A percentile compares a stretch with the other conserved stretches of the same genome.
phyloP scores from a whole-genome alignment of 1,140 invertebrate species.

The Zaprionus nigranus region DNA sequence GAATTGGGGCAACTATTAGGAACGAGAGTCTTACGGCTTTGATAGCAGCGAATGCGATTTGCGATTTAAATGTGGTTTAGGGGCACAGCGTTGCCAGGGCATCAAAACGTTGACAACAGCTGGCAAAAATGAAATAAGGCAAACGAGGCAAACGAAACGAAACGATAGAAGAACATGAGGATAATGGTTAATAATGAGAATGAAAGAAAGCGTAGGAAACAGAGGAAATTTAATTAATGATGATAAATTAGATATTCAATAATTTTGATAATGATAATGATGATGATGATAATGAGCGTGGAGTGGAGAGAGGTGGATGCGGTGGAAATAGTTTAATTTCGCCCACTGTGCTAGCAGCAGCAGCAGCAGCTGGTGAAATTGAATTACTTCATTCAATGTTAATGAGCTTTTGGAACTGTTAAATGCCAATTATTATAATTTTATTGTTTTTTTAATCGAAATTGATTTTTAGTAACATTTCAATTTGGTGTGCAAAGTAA shows the following conservation, averaged over 20 bases:
- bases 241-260: not conserved
- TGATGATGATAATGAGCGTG: constrained; percentile 46
- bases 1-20: constrained; percentile 20
- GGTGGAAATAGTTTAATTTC: constrained; percentile 46
- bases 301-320: constrained; percentile 52
- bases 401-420: constrained; percentile 38
- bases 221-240: constrained; percentile 2
- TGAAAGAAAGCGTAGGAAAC: not conserved
- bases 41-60: constrained; percentile 13
- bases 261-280: constrained; percentile 18
- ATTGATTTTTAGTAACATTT: constrained; percentile 13
- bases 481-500: constrained; percentile 28
- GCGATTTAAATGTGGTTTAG: constrained; percentile 32
- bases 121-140: constrained; percentile 13
- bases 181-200: constrained; percentile 5
- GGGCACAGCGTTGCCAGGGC: constrained; percentile 44
- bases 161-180: constrained; percentile 3
- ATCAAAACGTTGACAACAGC: constrained; percentile 10
- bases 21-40: constrained; percentile 2
- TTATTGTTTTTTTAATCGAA: not conserved
- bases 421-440: constrained; percentile 41
- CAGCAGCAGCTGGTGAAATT: constrained; percentile 20
- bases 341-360: not conserved
- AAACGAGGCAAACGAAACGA: constrained; percentile 15
- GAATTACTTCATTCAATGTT: constrained; percentile 49